A percentile compares a stretch with the other conserved stretches of the same genome.
phyloP scores from a whole-genome alignment of 2,888 invertebrate species.

The Nomada ruficornis region DNA sequence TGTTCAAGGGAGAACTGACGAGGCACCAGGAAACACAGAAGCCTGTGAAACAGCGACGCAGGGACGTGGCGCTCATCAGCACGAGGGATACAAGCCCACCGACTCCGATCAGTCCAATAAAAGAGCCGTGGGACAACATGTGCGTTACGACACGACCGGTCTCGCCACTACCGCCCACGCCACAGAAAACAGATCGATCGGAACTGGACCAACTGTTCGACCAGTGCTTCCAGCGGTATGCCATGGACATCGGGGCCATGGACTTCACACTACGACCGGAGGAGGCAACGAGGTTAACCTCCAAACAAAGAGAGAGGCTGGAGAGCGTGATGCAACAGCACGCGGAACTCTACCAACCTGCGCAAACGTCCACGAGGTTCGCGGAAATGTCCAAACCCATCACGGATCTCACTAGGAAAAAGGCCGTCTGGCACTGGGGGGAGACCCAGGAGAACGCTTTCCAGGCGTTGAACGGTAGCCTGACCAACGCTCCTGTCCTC shows the following conservation, averaged over 20 bases:
- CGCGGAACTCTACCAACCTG: background rate
- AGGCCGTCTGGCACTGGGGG: background rate
- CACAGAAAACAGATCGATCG: background rate
- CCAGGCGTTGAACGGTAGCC: background rate
- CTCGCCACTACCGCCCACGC: background rate
- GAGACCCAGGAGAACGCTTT: slow-evolving; percentile 4
- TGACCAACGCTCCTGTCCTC: background rate
- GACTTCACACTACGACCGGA: background rate
- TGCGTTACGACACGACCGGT: background rate
- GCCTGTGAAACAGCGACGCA: background rate
- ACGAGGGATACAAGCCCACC: background rate
- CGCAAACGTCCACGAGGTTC: background rate
- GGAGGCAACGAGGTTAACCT: background rate
- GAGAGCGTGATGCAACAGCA: background rate
- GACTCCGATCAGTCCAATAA: background rate
- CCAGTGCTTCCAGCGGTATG: background rate
- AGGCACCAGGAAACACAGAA: background rate
- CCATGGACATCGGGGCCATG: background rate
- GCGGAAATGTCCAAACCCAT: background rate
- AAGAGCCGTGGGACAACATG: background rate
- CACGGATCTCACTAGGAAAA: background rate
- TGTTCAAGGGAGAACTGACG: background rate
- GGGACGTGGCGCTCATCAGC: too few species aligned
- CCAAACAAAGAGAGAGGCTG: background rate
- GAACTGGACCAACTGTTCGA: background rate